Evolutionary conservation across 2,113 vertebrate genomes (phyloP).

Genomic region (Eretmochelys imbricata): DNA sequence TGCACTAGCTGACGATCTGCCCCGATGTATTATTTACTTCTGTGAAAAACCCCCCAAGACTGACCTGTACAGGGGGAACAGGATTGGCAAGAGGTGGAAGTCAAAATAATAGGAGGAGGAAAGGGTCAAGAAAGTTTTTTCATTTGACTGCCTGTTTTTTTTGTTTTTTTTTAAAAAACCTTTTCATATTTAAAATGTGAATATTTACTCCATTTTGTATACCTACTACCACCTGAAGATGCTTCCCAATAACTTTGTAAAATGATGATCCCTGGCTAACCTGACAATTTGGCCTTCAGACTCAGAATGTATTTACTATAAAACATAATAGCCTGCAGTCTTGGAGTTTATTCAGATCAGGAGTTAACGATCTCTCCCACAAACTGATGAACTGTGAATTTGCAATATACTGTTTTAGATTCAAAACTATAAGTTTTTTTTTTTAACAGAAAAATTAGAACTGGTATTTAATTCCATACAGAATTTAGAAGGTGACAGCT

Average conservation of each 20-base stretch:
- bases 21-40: not conserved
- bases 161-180: not conserved
- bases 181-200: not conserved
- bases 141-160: not conserved
- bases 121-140: not conserved
- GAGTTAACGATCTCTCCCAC: not conserved
- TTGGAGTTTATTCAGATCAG: not conserved
- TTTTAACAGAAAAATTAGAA: not conserved
- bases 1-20: not conserved
- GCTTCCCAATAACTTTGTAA: not conserved
- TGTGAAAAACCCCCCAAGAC: not conserved
- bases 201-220: not conserved
- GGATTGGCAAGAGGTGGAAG: not conserved
- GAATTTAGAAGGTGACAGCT: not conserved
- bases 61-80: not conserved
- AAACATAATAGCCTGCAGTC: not conserved
- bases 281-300: not conserved
- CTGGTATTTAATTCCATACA: conserved; percentile 16
- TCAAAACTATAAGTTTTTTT: not conserved
- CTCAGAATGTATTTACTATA: not conserved
- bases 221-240: not conserved
- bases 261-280: not conserved
- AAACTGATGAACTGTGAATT: not conserved
- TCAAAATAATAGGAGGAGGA: not conserved
- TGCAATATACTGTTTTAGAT: not conserved